Evolutionary conservation across 2,113 vertebrate genomes (phyloP).

Genomic region (Mastomys coucha): DNA sequence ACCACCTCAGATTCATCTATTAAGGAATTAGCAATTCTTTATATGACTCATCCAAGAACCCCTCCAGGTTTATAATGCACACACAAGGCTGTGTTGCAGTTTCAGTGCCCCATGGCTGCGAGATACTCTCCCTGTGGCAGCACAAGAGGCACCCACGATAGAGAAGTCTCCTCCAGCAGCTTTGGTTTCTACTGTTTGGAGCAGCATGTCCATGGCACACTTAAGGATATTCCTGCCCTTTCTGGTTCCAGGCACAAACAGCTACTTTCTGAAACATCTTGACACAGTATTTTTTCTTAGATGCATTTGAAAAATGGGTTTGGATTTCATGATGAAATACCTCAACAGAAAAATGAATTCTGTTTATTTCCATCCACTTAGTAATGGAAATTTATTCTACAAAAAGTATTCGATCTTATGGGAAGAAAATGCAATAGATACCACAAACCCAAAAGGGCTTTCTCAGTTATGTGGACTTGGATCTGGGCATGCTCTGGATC

Average conservation of each 20-base stretch:
- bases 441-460: neutral
- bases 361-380: slow-evolving; percentile 6
- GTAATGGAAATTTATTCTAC: neutral
- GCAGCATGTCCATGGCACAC: rapidly evolving
- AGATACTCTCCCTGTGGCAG: neutral
- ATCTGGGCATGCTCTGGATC: neutral
- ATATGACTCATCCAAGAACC: neutral
- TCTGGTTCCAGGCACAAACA: neutral
- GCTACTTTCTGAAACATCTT: neutral
- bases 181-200: neutral
- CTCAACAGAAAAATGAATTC: neutral
- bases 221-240: neutral
- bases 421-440: neutral
- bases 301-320: neutral
- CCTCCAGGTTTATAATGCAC: neutral
- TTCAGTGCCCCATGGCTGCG: neutral
- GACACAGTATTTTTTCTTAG: neutral
- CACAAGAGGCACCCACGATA: neutral
- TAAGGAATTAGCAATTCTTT: slow-evolving; percentile 42
- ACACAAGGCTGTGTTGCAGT: neutral
- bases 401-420: neutral
- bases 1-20: slow-evolving; percentile 11
- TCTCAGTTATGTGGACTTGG: neutral
- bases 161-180: neutral
- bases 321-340: neutral